A percentile compares a stretch with the other conserved stretches of the same genome.
These are phyloP conservation scores for Panthera uncia DNA, from an alignment of 2,113 vertebrate species.

Conservation along the genomic window DNA sequence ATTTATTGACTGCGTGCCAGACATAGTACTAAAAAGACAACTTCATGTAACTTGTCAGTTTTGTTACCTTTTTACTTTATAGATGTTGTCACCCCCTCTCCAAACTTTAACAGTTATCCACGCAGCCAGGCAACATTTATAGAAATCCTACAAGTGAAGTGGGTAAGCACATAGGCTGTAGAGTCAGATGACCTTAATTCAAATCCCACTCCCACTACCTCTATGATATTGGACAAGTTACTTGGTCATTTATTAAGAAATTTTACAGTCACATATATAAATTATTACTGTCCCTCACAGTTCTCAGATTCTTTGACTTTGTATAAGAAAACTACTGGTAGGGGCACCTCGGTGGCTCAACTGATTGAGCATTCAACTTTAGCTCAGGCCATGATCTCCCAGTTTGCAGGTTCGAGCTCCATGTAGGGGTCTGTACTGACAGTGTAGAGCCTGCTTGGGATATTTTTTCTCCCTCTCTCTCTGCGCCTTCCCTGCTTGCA, in stretches of 20 bases:
- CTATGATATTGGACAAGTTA: background rate
- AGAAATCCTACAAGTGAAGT: background rate
- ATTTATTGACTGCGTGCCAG: background rate
- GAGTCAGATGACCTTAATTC: background rate
- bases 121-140: background rate
- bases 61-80: background rate
- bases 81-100: background rate
- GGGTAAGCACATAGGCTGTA: background rate
- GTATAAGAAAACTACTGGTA: background rate
- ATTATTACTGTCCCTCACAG: background rate
- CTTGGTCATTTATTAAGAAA: slow-evolving; percentile 20
- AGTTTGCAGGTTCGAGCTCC: too few relatives aligned
- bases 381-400: too few relatives aligned
- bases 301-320: background rate
- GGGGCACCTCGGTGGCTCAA: too few relatives aligned
- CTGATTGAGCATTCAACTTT: too few relatives aligned
- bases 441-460: too few relatives aligned
- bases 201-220: background rate
- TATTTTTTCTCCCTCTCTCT: too few relatives aligned
- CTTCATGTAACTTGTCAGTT: background rate
- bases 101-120: background rate
- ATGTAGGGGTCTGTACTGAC: too few relatives aligned
- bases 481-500: too few relatives aligned
- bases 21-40: background rate
- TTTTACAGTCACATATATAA: slow-evolving; percentile 26